A percentile compares a stretch with the other conserved stretches of the same genome.
Evolutionary conservation across 2,113 vertebrate genomes (phyloP).

Genomic region (Corydoras sp.): DNA sequence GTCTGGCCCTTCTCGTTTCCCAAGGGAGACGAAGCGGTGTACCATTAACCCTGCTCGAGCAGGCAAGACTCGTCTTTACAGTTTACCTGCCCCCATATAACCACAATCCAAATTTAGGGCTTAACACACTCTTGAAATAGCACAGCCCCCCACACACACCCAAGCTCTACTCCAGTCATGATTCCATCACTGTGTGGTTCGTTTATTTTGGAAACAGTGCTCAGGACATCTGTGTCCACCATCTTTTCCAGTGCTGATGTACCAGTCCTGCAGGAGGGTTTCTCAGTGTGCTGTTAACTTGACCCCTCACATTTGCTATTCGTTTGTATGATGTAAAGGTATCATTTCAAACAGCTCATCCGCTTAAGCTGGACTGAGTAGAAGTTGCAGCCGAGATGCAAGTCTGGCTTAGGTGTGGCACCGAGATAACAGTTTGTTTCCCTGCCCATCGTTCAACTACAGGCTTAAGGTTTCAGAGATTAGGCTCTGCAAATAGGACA

Average conservation of each 20-base stretch:
- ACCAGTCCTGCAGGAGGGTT: slow-evolving; percentile 19
- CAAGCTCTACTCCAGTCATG: slow-evolving; percentile 9
- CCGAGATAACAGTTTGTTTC: slow-evolving; percentile 18
- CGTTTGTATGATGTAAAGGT: not conserved
- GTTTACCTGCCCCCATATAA: slow-evolving; percentile 35
- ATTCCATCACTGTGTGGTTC: slow-evolving; percentile 18
- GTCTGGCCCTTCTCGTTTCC: too few species aligned
- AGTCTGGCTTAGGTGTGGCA: slow-evolving; percentile 13
- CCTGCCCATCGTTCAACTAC: slow-evolving; percentile 18
- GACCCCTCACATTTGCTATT: not conserved
- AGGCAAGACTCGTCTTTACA: slow-evolving; percentile 32
- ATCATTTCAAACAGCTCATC: not conserved
- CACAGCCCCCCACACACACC: slow-evolving; percentile 11
- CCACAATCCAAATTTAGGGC: slow-evolving; percentile 27
- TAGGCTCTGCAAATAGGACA: slow-evolving; percentile 4
- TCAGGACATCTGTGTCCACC: slow-evolving; percentile 17
- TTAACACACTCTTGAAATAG: slow-evolving; percentile 16
- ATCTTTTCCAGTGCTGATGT: slow-evolving; percentile 18
- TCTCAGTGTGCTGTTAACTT: slow-evolving; percentile 5
- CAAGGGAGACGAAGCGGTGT: slow-evolving; percentile 34
- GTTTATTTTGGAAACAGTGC: slow-evolving; percentile 46
- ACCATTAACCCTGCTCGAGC: slow-evolving; percentile 33
- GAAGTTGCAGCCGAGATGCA: slow-evolving; percentile 5
- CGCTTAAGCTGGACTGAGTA: not conserved
- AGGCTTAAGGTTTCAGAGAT: slow-evolving; percentile 22